Evolutionary conservation across 2,888 invertebrate species (phyloP), one percentile per base, ranked within the genome.

Genomic region (Erebia palarica): DNA sequence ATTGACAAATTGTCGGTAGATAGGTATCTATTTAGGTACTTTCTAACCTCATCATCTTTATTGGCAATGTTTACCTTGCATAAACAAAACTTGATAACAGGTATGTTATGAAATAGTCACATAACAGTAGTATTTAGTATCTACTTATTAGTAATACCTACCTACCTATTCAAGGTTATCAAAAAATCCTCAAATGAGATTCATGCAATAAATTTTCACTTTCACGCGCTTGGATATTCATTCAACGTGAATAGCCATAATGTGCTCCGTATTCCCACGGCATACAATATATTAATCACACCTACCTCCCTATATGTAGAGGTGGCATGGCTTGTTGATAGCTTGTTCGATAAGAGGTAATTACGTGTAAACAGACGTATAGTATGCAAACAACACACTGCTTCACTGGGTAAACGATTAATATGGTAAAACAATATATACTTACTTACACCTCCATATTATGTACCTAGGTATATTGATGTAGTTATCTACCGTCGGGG

Each of bases 311-410:
- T 9, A 10, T 8, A 16, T 53, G 36, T 7, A 36, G 36, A 69
- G 47, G 36, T 61, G 36, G 49, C 60, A 61, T 44, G 42, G 61
- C 58, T 71, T 59, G 59, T 61, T 69, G 60, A 60, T 64, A 64
- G 47, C 71, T 73, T 73, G 64, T 64, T 69, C 47, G 60, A 64
- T 66, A 67, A 51, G 21, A 69, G 16, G 55, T 63, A 65, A 67
- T 73, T 69, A 65, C 66, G 16, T 70, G 69, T 66, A 66, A 69
- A 69, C 55, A 69, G 42, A 59, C 44, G 36, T 44, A 36, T 7
- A 36, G 7, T 36, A 66, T 36, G 18, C 49, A 44, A 49, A 59
- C 57, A 58, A n/a, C 63, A 47, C 47, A 49, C 47, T 47, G 63
- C 49, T 64, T n/a, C 47, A 49, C 21, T n/a, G 14, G 27, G 63